These are phyloP conservation scores for Radopholus similis DNA, from an alignment of 1,140 invertebrate genomes.

Conservation along the genomic window DNA sequence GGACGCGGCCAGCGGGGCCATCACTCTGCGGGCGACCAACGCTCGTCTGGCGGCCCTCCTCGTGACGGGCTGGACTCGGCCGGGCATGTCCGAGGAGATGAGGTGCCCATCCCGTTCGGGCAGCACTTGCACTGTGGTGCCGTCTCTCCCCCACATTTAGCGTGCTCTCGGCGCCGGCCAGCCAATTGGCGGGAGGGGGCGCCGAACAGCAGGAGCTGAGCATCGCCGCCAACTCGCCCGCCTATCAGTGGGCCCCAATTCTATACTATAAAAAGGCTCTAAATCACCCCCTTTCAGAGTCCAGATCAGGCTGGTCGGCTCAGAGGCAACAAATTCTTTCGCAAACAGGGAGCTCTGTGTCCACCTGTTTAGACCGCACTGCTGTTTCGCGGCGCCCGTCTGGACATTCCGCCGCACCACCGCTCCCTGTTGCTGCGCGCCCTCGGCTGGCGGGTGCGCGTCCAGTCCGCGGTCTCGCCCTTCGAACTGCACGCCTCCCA, in stretches of 20 bases:
- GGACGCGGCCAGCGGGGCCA: background rate
- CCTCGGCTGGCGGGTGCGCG: conserved; percentile 7
- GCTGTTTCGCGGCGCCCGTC: background rate
- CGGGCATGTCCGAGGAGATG: background rate
- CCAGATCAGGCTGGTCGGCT: conserved; percentile 11
- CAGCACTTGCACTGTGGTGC: too few species aligned
- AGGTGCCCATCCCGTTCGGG: too few species aligned
- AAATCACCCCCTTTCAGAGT: background rate
- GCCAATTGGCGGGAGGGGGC: background rate
- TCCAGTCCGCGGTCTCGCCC: conserved; percentile 6
- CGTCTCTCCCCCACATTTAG: too few species aligned
- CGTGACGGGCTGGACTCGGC: background rate
- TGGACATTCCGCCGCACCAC: conserved; percentile 6
- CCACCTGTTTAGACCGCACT: background rate
- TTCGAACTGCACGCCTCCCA: conserved; percentile 13
- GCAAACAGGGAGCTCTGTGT: too few species aligned
- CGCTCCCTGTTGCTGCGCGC: background rate
- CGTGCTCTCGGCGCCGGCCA: conserved; percentile 2
- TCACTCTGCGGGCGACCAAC: background rate
- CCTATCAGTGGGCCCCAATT: conserved; percentile 1
- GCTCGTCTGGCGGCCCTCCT: background rate
- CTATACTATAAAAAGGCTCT: conserved; percentile 6
- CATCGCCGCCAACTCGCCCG: conserved; percentile 11
- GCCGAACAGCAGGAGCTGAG: background rate
- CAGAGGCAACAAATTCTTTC: conserved; percentile 1